Evolutionary conservation across 1,140 invertebrate genomes (phyloP).

Genomic region (Drosophila neocordata): DNA sequence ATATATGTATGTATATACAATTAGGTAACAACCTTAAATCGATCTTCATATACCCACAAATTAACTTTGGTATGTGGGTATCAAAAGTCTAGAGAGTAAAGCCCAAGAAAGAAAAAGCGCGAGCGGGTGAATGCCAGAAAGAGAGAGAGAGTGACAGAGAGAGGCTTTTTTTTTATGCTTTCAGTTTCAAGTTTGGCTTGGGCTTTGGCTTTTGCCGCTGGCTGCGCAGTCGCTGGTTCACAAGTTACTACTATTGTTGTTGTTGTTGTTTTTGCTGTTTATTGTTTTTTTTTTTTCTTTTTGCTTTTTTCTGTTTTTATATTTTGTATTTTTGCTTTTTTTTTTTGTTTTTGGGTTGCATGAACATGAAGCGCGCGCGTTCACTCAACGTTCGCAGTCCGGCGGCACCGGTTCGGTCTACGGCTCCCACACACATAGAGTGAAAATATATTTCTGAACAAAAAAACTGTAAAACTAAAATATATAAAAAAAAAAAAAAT

Average conservation of each 20-base stretch:
- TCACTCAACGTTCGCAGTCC: conserved; percentile 79
- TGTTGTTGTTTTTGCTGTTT: conserved; percentile 41
- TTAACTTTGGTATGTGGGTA: background rate
- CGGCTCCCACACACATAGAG: conserved; percentile 43
- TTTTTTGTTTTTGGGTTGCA: conserved; percentile 65
- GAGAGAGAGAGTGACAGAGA: background rate
- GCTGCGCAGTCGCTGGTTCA: conserved; percentile 53
- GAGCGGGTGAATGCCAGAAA: background rate
- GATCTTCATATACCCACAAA: no score
- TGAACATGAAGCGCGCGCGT: conserved; percentile 67
- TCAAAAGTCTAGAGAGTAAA: conserved; percentile 37
- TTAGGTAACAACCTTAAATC: no score
- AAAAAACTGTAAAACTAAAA: no score
- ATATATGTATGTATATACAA: no score
- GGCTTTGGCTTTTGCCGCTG: conserved; percentile 32
- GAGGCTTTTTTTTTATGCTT: conserved; percentile 49
- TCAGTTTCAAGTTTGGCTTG: conserved; percentile 73
- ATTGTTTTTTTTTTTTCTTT: conserved; percentile 48
- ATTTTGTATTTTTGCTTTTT: conserved; percentile 21
- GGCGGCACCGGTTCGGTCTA: conserved; percentile 78
- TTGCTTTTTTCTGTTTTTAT: conserved; percentile 14
- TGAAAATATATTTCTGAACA: conserved; percentile 14
- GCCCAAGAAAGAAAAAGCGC: conserved; percentile 57
- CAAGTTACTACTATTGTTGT: conserved; percentile 26
- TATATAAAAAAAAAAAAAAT: no score